Evolutionary conservation across 2,888 invertebrate species (phyloP), one percentile per base, ranked within the genome.

Genomic region (Troilus luridus): DNA sequence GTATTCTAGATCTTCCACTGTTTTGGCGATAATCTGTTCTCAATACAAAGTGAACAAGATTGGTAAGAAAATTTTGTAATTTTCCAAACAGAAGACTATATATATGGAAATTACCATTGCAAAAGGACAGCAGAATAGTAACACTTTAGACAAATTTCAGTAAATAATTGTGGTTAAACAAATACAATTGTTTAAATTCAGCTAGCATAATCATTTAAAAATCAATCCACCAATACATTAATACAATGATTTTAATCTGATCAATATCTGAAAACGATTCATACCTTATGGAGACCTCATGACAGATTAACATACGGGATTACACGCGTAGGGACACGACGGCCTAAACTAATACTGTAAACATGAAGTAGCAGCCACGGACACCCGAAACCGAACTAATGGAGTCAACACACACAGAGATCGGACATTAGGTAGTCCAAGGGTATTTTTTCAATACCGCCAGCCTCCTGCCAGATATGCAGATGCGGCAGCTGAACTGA

Each of bases 381-480:
- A 77, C 41, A 77, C 19, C 72, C 41, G 72, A 77, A 77, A 77
- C 72, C 72, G 12, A 5, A 41, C 72, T 77, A 77, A 77, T 77
- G 72, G 72, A 77, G 72, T 77, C 72, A 77, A 41, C 72, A 77
- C 9, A 77, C 24, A 77, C 24, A 24, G 67, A 24, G 67, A 77
- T 77, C 27, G 72, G 24, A 24, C 12, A 67, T 67, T 67, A 67
- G 24, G 27, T 5, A 41, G 27, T 41, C 19, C 72, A 8, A 7
- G 3, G 14, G 17, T 14, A 3, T 72, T 77, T 77, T 77, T 77
- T 14, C 5, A 12, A 14, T 6, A 0, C 12, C 14, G 24, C 14
- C 24, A 0, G 67, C 67, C 67, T 14, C 24, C n/a, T 67, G 67
- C n/a, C 67, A 77, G 72, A 77, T 77, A 77, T 77, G 72, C 27